Evolutionary conservation across 1,140 invertebrate genomes (phyloP), one percentile per base, ranked within the genome.

Genomic region (Sarcophaga bullata): DNA sequence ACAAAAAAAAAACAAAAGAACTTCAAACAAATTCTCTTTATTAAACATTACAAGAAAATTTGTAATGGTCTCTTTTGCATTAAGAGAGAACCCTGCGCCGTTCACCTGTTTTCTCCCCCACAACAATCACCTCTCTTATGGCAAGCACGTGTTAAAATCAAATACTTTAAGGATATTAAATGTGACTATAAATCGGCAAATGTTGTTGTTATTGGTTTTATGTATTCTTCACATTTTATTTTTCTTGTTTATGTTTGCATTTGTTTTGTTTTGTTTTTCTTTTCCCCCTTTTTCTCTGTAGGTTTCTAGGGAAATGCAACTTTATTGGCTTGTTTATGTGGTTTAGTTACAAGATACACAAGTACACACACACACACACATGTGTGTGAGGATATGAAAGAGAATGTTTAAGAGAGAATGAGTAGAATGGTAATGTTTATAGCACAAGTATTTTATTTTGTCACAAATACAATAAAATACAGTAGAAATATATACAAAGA

Each of bases 171-270:
- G 75, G 25, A 78, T 78, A 78, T 78, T 17, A 78, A 50, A 17
- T 25, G n/a, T 58, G 54, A 25, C 62, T 68, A 37, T n/a, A 49
- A 48, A 19, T 50, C 49, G n/a, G 49, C 46, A 49, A 46, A 17
- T 76, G 73, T 76, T 76, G 54, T 76, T 76, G 73, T 76, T 75
- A 6, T 75, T 75, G 46, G 13, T 76, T 48, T 48, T 76, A 7
- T 76, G 17, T 76, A 17, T n/a, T 62, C 15, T 17, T 72, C 7
- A n/a, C n/a, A 25, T 25, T 25, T 72, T 72, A 2, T 25, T 72
- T 72, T 13, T 72, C 58, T 48, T 73, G 11, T 46, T 25, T 75
- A 47, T 75, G 37, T 48, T 75, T 10, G 3, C 25, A 37, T 37
- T 76, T 76, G n/a, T 19, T 50, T 49, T 37, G 68, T 73, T 37